These are phyloP conservation scores for Dolichoris vasculosae DNA, from an alignment of 1,140 invertebrate genomes.

Conservation along the genomic window DNA sequence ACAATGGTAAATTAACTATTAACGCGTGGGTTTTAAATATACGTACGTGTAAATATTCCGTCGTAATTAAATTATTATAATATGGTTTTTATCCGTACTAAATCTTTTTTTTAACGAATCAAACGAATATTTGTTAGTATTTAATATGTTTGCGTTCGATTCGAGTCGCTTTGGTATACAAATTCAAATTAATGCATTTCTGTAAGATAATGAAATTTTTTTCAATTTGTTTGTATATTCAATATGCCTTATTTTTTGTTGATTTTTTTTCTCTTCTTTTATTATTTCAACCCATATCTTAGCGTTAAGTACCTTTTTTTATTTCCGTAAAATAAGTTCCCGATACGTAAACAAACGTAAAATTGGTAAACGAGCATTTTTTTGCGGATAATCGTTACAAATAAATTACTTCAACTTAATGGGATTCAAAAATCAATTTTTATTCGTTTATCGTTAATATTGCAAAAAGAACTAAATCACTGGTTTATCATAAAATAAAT, in stretches of 20 bases:
- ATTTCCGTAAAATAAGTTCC: background rate
- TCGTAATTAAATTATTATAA: background rate
- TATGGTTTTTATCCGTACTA: background rate
- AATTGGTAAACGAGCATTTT: background rate
- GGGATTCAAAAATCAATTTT: background rate
- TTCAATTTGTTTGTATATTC: background rate
- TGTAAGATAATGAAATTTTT: conserved; percentile 1
- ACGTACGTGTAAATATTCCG: background rate
- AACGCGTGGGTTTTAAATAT: background rate
- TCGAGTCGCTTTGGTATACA: background rate
- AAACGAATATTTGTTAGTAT: background rate
- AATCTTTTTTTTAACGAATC: background rate
- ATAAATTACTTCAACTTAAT: background rate
- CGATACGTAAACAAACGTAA: background rate
- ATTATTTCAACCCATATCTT: background rate
- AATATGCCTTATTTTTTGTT: background rate
- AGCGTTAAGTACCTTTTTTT: background rate
- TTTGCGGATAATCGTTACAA: background rate
- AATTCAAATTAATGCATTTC: conserved; percentile 4
- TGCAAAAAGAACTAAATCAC: background rate
- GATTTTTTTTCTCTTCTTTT: background rate
- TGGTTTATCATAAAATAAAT: background rate
- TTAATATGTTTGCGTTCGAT: background rate
- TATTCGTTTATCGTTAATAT: background rate
- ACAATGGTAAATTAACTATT: background rate